A percentile compares a stretch with the other conserved stretches of the same genome.
Conservation (phyloP, 2,797 vertebrate genomes). For the Falco novaeseelandiae region DNA sequence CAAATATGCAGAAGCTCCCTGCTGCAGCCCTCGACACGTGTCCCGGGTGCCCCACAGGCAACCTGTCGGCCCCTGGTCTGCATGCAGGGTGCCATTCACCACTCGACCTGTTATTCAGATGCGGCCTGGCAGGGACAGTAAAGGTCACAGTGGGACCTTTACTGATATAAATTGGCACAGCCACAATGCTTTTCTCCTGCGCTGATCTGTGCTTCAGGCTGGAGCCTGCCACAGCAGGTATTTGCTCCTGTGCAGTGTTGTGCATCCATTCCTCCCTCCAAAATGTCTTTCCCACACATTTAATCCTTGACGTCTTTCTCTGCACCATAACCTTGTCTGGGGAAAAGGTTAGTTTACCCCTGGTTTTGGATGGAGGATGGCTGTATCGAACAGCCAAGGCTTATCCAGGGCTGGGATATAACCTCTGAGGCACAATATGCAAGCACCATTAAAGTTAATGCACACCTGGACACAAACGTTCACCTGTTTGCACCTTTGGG, state of each 20-base stretch:
- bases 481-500: neutral
- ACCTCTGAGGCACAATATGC: neutral
- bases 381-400: neutral
- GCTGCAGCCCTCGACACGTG: neutral
- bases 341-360: neutral
- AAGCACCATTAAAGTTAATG: neutral
- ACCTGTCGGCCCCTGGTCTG: rapidly evolving
- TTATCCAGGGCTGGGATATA: neutral
- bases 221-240: rapidly evolving
- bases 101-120: rapidly evolving
- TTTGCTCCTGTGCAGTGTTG: neutral
- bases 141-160: rapidly evolving
- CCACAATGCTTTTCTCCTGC: neutral
- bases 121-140: rapidly evolving
- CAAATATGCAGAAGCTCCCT: conserved; percentile 1
- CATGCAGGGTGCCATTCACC: neutral
- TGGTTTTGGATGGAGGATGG: neutral
- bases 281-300: neutral
- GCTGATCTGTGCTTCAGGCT: neutral
- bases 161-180: neutral
- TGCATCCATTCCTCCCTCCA: neutral
- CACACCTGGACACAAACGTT: neutral
- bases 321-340: neutral
- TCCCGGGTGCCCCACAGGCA: neutral
- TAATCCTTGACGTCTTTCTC: neutral